phyloP scores from a whole-genome alignment of 2,888 invertebrate species.

The Tupiocoris notatus region DNA sequence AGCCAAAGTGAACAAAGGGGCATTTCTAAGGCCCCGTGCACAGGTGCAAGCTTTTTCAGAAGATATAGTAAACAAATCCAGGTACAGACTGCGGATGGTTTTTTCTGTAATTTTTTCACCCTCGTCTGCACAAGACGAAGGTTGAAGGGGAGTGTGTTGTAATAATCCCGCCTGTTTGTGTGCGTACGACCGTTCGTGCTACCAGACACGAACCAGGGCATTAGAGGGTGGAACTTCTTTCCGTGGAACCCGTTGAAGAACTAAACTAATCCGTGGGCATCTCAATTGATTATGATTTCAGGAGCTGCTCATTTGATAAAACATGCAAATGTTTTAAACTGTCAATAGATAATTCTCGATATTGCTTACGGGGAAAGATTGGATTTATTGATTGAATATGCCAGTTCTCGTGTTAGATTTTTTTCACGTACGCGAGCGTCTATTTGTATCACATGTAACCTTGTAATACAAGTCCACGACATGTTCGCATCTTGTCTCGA shows the following conservation, averaged over 20 bases:
- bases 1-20: neutral
- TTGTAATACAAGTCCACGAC: neutral
- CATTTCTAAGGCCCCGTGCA: neutral
- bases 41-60: neutral
- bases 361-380: too few relatives aligned
- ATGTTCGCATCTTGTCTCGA: neutral
- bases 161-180: neutral
- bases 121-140: neutral
- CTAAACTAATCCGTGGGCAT: too few relatives aligned
- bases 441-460: too few relatives aligned
- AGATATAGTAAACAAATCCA: neutral
- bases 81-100: neutral
- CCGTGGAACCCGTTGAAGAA: too few relatives aligned
- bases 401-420: too few relatives aligned
- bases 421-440: too few relatives aligned
- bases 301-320: too few relatives aligned
- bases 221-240: neutral
- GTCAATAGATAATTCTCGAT: too few relatives aligned
- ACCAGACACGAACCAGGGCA: neutral
- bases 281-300: too few relatives aligned
- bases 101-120: neutral
- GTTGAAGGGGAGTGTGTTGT: neutral
- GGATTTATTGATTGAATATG: too few relatives aligned
- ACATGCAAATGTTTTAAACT: too few relatives aligned
- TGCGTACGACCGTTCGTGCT: neutral